phyloP scores from a whole-genome alignment of 2,113 vertebrate species.

The Thamnophis sirtalis region DNA sequence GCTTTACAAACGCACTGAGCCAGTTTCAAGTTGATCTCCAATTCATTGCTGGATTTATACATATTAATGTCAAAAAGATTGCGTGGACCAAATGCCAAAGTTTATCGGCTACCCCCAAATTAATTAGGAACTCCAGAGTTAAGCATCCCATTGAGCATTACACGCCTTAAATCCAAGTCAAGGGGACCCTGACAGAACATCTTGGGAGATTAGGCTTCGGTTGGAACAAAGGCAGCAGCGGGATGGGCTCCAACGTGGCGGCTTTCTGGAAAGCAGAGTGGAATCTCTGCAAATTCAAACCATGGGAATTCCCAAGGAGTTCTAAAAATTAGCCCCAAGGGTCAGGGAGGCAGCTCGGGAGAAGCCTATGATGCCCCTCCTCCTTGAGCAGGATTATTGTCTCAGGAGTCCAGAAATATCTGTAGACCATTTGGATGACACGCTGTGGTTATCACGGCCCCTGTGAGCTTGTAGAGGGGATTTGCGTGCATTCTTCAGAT shows the following conservation, averaged over 20 bases:
- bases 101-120: slow-evolving; percentile 56
- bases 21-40: slow-evolving; percentile 35
- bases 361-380: not conserved
- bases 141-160: slow-evolving; percentile 53
- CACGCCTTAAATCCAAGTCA: slow-evolving; percentile 54
- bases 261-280: slow-evolving; percentile 36
- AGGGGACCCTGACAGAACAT: slow-evolving; percentile 51
- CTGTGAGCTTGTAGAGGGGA: not conserved
- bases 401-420: not conserved
- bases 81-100: slow-evolving; percentile 41
- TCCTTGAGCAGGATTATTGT: not conserved
- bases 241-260: slow-evolving; percentile 41
- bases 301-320: slow-evolving; percentile 49
- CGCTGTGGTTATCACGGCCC: not conserved
- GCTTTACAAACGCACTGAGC: slow-evolving; percentile 15
- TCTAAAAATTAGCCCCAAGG: slow-evolving; percentile 44
- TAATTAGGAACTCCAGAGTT: slow-evolving; percentile 53
- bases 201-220: slow-evolving; percentile 53
- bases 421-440: not conserved
- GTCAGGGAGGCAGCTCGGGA: slow-evolving; percentile 27
- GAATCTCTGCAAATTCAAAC: slow-evolving; percentile 52
- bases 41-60: slow-evolving; percentile 46
- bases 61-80: slow-evolving; percentile 51
- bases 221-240: slow-evolving; percentile 50
- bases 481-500: not conserved